Evolutionary conservation across 2,888 invertebrate species (phyloP).

Genomic region (Esperia sulphurella): DNA sequence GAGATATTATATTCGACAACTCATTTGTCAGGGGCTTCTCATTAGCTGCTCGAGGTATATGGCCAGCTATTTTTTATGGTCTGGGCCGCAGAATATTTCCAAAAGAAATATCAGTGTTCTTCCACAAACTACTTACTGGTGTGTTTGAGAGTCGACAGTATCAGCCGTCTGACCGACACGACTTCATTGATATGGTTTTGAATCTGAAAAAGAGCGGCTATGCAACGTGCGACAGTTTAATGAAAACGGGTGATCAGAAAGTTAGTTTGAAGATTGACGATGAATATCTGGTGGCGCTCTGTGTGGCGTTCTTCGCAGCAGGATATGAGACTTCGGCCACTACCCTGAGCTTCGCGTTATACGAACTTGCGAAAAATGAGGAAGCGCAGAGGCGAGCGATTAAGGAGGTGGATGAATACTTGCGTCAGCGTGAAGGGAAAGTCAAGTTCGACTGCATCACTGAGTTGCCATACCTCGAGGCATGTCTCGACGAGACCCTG

Average conservation of each 20-base stretch:
- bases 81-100: conserved; percentile 28
- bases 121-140: conserved; percentile 13
- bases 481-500: conserved; percentile 44
- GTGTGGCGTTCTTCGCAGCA: conserved; percentile 66
- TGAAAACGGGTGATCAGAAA: conserved; percentile 12
- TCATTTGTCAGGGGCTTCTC: conserved; percentile 20
- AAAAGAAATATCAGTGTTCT: conserved; percentile 24
- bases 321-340: conserved; percentile 51
- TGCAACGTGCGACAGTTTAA: conserved; percentile 31
- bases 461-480: conserved; percentile 39
- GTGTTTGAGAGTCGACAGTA: conserved; percentile 17
- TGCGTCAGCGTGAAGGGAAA: conserved; percentile 12
- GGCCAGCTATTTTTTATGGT: conserved; percentile 36
- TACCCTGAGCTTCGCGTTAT: conserved; percentile 34
- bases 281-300: conserved; percentile 71
- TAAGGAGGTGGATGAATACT: conserved; percentile 25
- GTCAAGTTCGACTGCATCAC: conserved; percentile 39
- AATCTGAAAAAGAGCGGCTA: conserved; percentile 20
- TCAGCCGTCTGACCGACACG: conserved; percentile 16
- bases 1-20: conserved; percentile 20
- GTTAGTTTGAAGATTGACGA: conserved; percentile 42
- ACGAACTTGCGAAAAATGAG: conserved; percentile 41
- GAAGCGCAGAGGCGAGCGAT: conserved; percentile 30
- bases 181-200: conserved; percentile 24
- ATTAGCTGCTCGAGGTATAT: conserved; percentile 22